Evolutionary conservation across 2,888 invertebrate species (phyloP).

Genomic region (Exephanes ischioxanthus): DNA sequence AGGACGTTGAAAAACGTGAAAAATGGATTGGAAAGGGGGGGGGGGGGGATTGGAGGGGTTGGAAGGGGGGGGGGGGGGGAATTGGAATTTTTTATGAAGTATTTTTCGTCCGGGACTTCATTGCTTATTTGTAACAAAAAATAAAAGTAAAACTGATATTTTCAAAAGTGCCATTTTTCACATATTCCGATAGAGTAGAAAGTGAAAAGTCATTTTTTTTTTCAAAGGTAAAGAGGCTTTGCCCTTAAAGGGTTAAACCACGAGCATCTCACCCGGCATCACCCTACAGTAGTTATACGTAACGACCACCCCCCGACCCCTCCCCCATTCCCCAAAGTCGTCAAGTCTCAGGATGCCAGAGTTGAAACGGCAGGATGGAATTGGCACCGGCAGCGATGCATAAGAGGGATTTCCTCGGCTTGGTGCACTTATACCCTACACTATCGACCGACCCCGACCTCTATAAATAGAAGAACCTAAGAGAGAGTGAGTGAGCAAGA

Average conservation of each 20-base stretch:
- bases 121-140: too few relatives aligned
- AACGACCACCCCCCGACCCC: not conserved
- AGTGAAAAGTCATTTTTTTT: not conserved
- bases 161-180: too few relatives aligned
- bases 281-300: not conserved
- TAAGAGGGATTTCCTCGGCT: slow-evolving; percentile 61
- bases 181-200: too few relatives aligned
- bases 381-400: slow-evolving; percentile 72
- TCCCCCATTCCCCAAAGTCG: slow-evolving; percentile 32
- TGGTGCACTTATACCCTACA: slow-evolving; percentile 59
- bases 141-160: too few relatives aligned
- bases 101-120: too few relatives aligned
- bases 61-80: too few relatives aligned
- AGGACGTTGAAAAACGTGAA: too few relatives aligned
- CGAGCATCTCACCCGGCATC: not conserved
- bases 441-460: slow-evolving; percentile 76
- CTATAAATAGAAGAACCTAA: slow-evolving; percentile 78
- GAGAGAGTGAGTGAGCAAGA: not conserved
- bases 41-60: too few relatives aligned
- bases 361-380: slow-evolving; percentile 71
- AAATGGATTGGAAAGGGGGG: too few relatives aligned
- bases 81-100: too few relatives aligned
- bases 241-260: not conserved
- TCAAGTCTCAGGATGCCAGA: slow-evolving; percentile 49
- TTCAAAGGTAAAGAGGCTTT: not conserved